These are phyloP conservation scores for Pinna nobilis DNA, from an alignment of 1,140 invertebrate species.

Conservation along the genomic window DNA sequence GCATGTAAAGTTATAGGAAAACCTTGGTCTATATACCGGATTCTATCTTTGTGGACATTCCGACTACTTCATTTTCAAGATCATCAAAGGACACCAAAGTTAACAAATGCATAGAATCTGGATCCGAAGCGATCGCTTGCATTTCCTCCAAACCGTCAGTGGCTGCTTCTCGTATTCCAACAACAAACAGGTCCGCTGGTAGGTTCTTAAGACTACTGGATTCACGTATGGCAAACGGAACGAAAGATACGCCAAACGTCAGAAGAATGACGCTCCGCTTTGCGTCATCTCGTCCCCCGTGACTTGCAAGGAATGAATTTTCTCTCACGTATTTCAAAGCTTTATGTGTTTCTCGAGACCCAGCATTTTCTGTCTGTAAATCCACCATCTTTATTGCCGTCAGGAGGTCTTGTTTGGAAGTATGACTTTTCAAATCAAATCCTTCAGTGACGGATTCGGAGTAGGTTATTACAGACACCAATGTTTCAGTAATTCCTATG, in stretches of 20 bases:
- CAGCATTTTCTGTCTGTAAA: background rate
- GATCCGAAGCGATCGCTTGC: background rate
- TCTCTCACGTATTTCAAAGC: background rate
- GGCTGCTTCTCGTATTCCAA: background rate
- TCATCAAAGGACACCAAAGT: background rate
- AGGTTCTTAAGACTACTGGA: background rate
- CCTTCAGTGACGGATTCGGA: background rate
- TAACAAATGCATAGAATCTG: background rate
- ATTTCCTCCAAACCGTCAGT: background rate
- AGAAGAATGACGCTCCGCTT: background rate
- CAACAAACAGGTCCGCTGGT: background rate
- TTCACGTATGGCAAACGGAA: background rate
- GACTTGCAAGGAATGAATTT: background rate
- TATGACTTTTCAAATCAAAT: background rate
- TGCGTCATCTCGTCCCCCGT: background rate
- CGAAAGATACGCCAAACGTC: background rate
- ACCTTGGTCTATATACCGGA: too few species aligned
- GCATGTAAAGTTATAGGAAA: too few species aligned
- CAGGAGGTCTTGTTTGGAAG: background rate
- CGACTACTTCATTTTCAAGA: background rate
- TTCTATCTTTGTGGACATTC: background rate
- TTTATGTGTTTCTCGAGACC: background rate
- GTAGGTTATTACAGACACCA: background rate
- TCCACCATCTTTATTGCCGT: background rate
- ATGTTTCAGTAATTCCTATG: background rate